These are phyloP conservation scores for Chlorodrepanis virens DNA, from an alignment of 2,113 vertebrate genomes.

Conservation along the genomic window DNA sequence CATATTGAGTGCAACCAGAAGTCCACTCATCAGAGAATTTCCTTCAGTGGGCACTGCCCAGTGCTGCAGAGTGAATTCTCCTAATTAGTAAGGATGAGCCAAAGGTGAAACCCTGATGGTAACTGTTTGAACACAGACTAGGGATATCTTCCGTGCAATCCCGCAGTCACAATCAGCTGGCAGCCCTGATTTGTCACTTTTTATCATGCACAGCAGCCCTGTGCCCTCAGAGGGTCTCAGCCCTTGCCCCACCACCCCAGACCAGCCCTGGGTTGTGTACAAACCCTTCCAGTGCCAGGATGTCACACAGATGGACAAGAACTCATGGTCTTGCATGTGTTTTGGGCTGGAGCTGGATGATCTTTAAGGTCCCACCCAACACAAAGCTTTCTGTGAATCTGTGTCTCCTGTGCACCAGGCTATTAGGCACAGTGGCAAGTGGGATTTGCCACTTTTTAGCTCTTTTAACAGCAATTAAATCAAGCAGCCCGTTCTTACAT, in stretches of 20 bases:
- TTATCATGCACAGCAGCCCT: not conserved
- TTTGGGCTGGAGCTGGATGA: not conserved
- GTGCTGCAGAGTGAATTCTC: not conserved
- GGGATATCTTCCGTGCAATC: not conserved
- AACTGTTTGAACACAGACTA: not conserved
- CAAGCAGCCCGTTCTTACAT: not conserved
- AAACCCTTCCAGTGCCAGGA: not conserved
- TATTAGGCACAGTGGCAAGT: not conserved
- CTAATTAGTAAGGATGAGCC: no score
- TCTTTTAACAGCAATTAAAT: not conserved
- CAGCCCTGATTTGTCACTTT: not conserved
- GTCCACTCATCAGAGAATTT: not conserved
- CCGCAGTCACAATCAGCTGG: not conserved
- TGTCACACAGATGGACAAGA: not conserved
- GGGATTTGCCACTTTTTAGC: not conserved
- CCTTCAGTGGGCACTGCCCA: not conserved
- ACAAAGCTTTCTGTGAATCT: not conserved
- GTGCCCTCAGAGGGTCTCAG: not conserved
- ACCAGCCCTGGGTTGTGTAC: not conserved
- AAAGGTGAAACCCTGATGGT: not conserved
- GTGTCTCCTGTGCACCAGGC: not conserved
- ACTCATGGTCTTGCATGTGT: rapidly evolving
- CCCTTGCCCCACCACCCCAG: not conserved
- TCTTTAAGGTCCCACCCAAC: not conserved
- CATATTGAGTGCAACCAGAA: rapidly evolving